phyloP scores from a whole-genome alignment of 2,113 vertebrate species.

The Grammomys dolichurus region DNA sequence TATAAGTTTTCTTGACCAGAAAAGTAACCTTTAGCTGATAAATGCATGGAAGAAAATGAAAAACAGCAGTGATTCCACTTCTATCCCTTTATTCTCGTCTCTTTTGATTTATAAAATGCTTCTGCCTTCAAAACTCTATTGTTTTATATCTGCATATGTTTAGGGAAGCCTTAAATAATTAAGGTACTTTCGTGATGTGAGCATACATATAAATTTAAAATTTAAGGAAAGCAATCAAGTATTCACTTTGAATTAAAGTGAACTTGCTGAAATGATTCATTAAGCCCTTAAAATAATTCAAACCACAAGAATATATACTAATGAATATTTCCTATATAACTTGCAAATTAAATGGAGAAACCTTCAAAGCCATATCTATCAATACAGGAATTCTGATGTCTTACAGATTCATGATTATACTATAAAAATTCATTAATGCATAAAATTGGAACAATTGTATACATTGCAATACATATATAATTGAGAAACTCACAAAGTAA shows the following conservation, averaged over 20 bases:
- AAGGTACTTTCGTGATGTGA: slow-evolving; percentile 75
- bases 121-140: slow-evolving; percentile 70
- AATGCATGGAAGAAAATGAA: slow-evolving; percentile 73
- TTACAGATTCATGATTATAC: slow-evolving; percentile 31
- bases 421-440: slow-evolving; percentile 58
- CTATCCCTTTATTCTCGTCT: slow-evolving; percentile 46
- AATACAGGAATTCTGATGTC: slow-evolving; percentile 54
- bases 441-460: slow-evolving; percentile 7
- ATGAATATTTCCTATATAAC: slow-evolving; percentile 68
- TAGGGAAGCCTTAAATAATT: slow-evolving; percentile 79
- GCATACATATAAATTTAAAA: slow-evolving; percentile 79
- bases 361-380: slow-evolving; percentile 54
- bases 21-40: slow-evolving; percentile 73
- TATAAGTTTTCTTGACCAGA: slow-evolving; percentile 64
- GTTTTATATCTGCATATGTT: slow-evolving; percentile 76
- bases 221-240: slow-evolving; percentile 78
- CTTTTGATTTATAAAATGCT: slow-evolving; percentile 65
- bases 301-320: slow-evolving; percentile 72
- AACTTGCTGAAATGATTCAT: slow-evolving; percentile 77
- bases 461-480: slow-evolving; percentile 18
- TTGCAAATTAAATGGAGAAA: slow-evolving; percentile 70
- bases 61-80: slow-evolving; percentile 65
- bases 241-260: slow-evolving; percentile 82
- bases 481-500: slow-evolving; percentile 22
- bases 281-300: slow-evolving; percentile 79